Evolutionary conservation across 2,797 vertebrate genomes (phyloP), one percentile per base, ranked within the genome.

Genomic region (Lutjanus campechanus): DNA sequence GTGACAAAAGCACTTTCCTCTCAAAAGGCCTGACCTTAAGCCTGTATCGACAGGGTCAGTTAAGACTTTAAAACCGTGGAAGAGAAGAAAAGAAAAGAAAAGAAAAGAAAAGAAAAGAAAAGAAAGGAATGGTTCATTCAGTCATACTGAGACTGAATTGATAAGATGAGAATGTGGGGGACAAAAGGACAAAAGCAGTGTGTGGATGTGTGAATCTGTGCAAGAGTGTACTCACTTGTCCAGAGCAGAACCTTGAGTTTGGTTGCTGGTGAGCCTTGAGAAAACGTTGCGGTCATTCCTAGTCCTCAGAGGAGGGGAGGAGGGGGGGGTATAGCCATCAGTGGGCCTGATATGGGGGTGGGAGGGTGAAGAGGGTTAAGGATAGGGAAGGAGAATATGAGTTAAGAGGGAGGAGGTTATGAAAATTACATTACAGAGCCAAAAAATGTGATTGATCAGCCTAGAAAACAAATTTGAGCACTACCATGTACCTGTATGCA

Each of bases 241-340:
- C 93, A 99, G 94, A 10, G 97, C 97, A 7, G 97, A 98, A 1
- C 97, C 97, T 91, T 97, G 97, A 83, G 96, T 96, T 95, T 99
- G 98, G 90, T 96, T 98, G 94, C 98, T 99, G 41, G 96, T 99
- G 67, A 99, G 96, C 19, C 98, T 96, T 47, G 98, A 99, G 93
- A 99, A 99, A 87, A 99, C 98, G 0, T 99, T 99, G 63, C 98
- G 97, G 89, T 99, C 98, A 0, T 98, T 99, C 60, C 98, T 97
- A 16, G 96, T 96, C 43, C 98, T 95, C 54, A 98, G 96, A 17
- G 98, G 98, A 51, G 98, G 98, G 36, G 98, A 99, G 0, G 98
- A 97, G 3, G 98, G 98, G 1, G 98, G 98, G 0, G 98, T 99
- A 88, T 97, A 97, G 81, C 96, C 96, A 11, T 99, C 98, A 17